These are phyloP conservation scores for Philhelius pedissequus DNA, from an alignment of 2,888 invertebrate genomes.

Conservation along the genomic window DNA sequence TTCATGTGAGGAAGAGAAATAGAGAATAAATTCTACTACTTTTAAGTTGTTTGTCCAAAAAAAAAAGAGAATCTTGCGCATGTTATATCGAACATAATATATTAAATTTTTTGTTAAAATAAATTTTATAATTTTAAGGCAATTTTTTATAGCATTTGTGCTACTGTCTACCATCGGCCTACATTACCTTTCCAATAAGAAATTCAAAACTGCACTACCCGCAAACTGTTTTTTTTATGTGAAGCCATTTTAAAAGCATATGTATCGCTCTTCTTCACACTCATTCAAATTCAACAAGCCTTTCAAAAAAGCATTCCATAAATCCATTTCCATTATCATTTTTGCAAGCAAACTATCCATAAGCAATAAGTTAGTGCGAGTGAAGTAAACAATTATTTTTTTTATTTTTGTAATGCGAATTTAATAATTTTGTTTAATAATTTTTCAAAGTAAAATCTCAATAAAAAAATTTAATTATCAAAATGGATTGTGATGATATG, in stretches of 20 bases:
- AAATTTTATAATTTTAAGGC: neutral
- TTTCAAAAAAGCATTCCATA: too few relatives aligned
- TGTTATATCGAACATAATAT: too few relatives aligned
- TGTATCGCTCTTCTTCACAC: constrained; percentile 26
- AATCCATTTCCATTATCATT: too few relatives aligned
- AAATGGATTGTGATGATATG: constrained; percentile 77
- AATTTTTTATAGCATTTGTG: neutral
- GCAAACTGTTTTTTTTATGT: neutral
- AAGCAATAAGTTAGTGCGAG: too few relatives aligned
- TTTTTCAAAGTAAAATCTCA: neutral
- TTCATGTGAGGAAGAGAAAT: too few relatives aligned
- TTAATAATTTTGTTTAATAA: neutral
- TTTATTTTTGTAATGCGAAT: neutral
- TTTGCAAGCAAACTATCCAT: too few relatives aligned
- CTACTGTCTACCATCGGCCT: neutral
- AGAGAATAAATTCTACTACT: too few relatives aligned
- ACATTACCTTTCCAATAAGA: neutral
- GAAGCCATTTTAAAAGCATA: constrained; percentile 1
- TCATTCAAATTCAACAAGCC: constrained; percentile 36
- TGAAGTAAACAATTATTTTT: constrained; percentile 28
- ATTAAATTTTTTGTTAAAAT: too few relatives aligned
- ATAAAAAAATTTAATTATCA: neutral
- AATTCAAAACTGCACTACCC: neutral
- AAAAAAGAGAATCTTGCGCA: too few relatives aligned
- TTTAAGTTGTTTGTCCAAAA: too few relatives aligned